Evolutionary conservation across 2,113 vertebrate genomes (phyloP).

Genomic region (Halichoeres trimaculatus): DNA sequence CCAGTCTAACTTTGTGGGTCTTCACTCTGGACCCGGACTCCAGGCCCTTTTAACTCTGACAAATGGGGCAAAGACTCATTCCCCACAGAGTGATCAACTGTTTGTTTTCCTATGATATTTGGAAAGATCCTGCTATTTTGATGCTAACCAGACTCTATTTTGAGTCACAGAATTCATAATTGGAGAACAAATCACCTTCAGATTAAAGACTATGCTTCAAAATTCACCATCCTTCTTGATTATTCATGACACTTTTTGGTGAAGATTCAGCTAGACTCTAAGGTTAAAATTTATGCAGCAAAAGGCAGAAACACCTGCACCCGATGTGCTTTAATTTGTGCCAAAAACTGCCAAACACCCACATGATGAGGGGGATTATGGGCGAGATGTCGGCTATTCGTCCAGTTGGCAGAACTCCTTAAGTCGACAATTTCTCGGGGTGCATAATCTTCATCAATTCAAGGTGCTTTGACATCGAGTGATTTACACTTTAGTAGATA

Average conservation of each 20-base stretch:
- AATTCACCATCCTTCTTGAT: too few relatives aligned
- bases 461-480: background rate
- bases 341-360: background rate
- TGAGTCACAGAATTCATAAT: too few relatives aligned
- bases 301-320: background rate
- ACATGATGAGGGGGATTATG: slow-evolving; percentile 20
- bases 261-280: background rate
- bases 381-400: background rate
- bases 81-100: too few relatives aligned
- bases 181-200: too few relatives aligned
- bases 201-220: too few relatives aligned
- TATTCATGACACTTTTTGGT: background rate
- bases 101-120: too few relatives aligned
- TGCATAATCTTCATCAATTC: slow-evolving; percentile 1
- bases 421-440: background rate
- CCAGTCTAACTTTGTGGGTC: too few relatives aligned
- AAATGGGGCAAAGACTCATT: too few relatives aligned
- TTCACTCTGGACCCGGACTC: too few relatives aligned
- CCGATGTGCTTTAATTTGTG: background rate
- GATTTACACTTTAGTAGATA: background rate
- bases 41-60: too few relatives aligned
- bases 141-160: too few relatives aligned
- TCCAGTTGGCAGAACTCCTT: background rate
- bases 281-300: slow-evolving; percentile 5
- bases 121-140: too few relatives aligned